A percentile compares a stretch with the other conserved stretches of the same genome.
phyloP scores from a whole-genome alignment of 2,797 vertebrate genomes.

The Podarcis siculus region DNA sequence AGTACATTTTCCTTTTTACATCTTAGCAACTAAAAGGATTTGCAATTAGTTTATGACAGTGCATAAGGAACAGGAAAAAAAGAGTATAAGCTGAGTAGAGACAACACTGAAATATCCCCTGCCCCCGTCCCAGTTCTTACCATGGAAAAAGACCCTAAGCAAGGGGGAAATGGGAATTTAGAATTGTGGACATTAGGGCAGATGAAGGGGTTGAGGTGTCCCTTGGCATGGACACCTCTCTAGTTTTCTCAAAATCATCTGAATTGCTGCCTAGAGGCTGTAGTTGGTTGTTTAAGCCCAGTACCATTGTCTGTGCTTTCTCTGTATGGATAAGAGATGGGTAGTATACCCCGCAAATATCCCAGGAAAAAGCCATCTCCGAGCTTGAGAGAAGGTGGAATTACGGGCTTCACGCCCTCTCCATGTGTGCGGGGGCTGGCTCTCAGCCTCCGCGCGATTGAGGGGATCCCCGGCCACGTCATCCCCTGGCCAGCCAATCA shows the following conservation, averaged over 20 bases:
- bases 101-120: no score
- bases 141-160: neutral
- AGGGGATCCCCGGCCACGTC: no score
- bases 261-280: neutral
- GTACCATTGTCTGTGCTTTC: no score
- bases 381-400: no score
- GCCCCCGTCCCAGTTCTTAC: neutral
- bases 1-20: neutral
- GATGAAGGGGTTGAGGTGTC: neutral
- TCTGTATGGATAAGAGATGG: no score
- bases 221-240: neutral
- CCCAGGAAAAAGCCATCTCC: no score
- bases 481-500: no score
- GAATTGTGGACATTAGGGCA: neutral
- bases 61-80: neutral
- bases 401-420: no score
- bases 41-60: neutral
- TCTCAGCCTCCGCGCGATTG: no score
- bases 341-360: no score
- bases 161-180: neutral
- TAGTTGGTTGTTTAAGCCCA: no score
- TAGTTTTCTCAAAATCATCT: neutral
- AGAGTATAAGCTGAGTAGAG: neutral
- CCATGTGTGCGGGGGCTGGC: no score
- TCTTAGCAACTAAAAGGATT: constrained; percentile 2